phyloP scores from a whole-genome alignment of 2,113 vertebrate species.

The Eidolon helvum region DNA sequence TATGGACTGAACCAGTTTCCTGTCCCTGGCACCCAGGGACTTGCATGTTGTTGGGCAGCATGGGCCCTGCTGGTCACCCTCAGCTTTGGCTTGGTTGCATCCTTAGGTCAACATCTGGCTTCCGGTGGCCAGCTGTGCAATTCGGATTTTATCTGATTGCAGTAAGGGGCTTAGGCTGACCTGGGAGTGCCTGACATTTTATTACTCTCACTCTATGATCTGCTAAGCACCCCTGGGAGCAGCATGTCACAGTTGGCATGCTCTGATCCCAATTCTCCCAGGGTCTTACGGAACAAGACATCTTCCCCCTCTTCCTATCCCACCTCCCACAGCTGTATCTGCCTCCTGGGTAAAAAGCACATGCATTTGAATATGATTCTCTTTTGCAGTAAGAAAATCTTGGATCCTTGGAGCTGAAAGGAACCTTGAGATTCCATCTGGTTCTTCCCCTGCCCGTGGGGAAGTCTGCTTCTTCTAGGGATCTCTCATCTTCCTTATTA shows the following conservation, averaged over 20 bases:
- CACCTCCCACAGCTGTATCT: not conserved
- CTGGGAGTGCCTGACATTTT: constrained; percentile 31
- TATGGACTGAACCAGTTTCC: not conserved
- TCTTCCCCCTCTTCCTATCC: not conserved
- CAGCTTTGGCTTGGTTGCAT: not conserved
- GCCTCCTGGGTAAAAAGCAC: not conserved
- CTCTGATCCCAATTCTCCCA: not conserved
- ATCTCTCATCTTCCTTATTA: not conserved
- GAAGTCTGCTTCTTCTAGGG: not conserved
- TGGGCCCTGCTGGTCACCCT: not conserved
- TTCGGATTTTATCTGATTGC: constrained; percentile 65
- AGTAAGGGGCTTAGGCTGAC: constrained; percentile 53
- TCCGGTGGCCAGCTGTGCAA: constrained; percentile 51
- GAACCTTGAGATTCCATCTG: not conserved
- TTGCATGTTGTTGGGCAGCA: not conserved
- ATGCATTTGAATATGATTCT: not conserved
- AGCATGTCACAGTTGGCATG: not conserved
- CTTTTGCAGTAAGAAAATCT: not conserved
- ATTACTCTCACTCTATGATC: constrained; percentile 51
- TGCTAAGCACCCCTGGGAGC: constrained; percentile 37
- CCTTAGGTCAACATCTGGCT: constrained; percentile 58
- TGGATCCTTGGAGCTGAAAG: not conserved
- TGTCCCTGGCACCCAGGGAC: not conserved
- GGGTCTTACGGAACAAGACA: not conserved
- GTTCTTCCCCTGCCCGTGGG: not conserved